A percentile compares a stretch with the other conserved stretches of the same genome.
These are phyloP conservation scores for Tetramorium simillimum DNA, from an alignment of 1,140 invertebrate genomes.

Conservation along the genomic window DNA sequence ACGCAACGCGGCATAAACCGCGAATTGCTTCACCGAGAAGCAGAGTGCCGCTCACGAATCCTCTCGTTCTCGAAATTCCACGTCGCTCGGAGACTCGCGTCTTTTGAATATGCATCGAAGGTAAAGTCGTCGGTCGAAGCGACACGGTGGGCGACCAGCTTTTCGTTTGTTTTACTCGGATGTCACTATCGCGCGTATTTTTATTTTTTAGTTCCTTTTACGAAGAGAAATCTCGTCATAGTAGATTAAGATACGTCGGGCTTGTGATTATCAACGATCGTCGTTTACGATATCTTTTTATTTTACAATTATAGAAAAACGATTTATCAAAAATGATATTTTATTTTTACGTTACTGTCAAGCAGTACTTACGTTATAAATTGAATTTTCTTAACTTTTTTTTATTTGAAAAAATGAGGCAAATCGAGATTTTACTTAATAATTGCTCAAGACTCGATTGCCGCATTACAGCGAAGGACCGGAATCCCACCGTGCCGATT, in stretches of 20 bases:
- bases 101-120: not conserved
- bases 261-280: not conserved
- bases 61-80: slow-evolving; percentile 27
- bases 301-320: not conserved
- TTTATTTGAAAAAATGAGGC: not conserved
- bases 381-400: not conserved
- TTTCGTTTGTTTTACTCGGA: not conserved
- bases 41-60: not conserved
- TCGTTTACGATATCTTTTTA: not conserved
- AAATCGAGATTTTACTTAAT: not conserved
- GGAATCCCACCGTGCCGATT: not conserved
- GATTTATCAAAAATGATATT: not conserved
- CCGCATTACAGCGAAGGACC: not conserved
- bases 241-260: slow-evolving; percentile 12
- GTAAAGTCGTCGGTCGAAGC: slow-evolving; percentile 11
- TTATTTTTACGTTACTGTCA: not conserved
- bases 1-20: not conserved
- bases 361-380: no score
- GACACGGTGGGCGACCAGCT: not conserved
- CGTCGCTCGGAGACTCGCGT: slow-evolving; percentile 19
- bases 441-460: not conserved
- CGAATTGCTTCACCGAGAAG: not conserved
- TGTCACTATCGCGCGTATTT: not conserved
- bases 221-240: slow-evolving; percentile 17
- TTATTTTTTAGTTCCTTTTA: not conserved